Evolutionary conservation across 92 coral and sea anemone species (phyloP).

Genomic region (Umimayanthus chanpuru): DNA sequence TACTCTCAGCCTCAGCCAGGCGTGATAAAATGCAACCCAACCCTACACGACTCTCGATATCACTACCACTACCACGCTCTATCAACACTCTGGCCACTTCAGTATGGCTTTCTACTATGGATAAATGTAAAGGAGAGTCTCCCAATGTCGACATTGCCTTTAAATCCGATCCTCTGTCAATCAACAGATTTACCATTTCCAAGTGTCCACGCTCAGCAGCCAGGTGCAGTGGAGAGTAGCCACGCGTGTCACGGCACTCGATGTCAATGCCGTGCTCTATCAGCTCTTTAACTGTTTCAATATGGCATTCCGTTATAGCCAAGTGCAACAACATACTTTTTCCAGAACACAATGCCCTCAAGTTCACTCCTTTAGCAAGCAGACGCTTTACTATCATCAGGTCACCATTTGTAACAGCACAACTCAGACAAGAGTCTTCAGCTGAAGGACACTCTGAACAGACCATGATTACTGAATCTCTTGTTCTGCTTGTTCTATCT

Average conservation of each 20-base stretch:
- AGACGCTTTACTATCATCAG: slow-evolving; percentile 40
- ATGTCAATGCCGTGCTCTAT: no score
- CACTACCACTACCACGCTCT: no score
- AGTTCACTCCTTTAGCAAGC: slow-evolving; percentile 33
- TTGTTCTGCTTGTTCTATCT: no score
- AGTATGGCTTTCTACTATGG: neutral
- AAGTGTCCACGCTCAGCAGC: neutral
- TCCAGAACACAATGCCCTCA: neutral
- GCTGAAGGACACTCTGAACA: no score
- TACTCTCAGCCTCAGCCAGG: no score
- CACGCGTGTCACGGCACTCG: neutral
- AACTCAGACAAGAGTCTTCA: no score
- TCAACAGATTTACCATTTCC: no score
- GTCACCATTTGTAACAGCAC: no score
- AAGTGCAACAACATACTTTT: neutral
- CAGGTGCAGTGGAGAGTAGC: neutral
- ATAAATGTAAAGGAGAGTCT: neutral
- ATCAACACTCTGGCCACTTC: neutral
- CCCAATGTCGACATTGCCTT: neutral
- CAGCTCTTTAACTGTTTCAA: neutral
- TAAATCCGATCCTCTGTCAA: neutral
- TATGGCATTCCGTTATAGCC: neutral
- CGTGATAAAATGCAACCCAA: no score
- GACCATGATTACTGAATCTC: no score
- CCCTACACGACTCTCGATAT: no score